Evolutionary conservation across 30 jellyfish, hydroid and myxozoan species (phyloP).

Genomic region (Morbakka virulenta): DNA sequence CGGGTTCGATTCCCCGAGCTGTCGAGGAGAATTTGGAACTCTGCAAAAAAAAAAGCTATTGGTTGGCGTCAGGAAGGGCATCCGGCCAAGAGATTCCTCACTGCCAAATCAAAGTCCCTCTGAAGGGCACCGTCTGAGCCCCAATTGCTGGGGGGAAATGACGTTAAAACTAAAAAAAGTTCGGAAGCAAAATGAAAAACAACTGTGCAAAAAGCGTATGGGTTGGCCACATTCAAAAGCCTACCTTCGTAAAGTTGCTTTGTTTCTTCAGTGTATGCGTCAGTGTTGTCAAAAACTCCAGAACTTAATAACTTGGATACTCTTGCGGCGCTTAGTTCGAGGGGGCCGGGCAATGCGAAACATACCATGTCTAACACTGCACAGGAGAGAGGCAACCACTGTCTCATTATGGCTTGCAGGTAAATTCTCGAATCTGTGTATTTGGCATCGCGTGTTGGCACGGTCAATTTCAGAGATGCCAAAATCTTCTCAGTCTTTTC

Average conservation of each 20-base stretch:
- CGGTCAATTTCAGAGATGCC: conserved; percentile 64
- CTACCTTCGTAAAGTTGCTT: conserved; percentile 71
- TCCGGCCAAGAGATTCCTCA: no score
- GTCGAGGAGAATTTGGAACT: no score
- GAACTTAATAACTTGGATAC: conserved; percentile 79
- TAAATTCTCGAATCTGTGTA: conserved; percentile 47
- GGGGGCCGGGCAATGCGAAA: conserved; percentile 80
- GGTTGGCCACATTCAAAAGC: no score
- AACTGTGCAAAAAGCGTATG: no score
- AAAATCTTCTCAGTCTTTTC: conserved; percentile 74
- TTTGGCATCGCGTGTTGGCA: conserved; percentile 83
- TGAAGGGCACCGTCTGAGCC: no score
- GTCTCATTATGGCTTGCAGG: conserved; percentile 88
- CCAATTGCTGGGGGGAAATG: no score
- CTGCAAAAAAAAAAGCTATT: no score
- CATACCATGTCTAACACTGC: conserved; percentile 86
- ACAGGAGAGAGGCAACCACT: conserved; percentile 97
- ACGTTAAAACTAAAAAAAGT: no score
- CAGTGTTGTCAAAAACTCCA: conserved; percentile 60
- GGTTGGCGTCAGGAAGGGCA: no score
- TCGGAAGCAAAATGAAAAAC: no score
- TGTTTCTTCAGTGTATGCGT: conserved; percentile 64
- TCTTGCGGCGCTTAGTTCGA: conserved; percentile 70
- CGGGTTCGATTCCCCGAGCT: no score
- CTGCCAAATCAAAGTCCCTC: no score